phyloP scores from a whole-genome alignment of 2,113 vertebrate genomes.

The Beaufortia kweichowensis region DNA sequence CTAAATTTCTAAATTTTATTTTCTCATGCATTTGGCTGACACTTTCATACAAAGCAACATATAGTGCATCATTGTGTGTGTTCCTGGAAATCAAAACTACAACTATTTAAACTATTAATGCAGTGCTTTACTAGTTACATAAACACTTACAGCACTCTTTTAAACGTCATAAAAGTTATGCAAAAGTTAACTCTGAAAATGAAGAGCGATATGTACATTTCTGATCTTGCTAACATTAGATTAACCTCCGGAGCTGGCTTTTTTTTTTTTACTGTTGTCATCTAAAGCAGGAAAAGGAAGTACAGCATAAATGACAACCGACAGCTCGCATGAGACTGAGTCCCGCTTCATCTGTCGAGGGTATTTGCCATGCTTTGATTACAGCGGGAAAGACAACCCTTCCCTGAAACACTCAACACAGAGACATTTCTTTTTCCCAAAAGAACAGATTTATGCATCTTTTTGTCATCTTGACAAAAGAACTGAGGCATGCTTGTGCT shows the following conservation, averaged over 20 bases:
- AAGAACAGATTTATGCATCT: slow-evolving; percentile 56
- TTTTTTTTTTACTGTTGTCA: neutral
- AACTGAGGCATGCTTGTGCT: slow-evolving; percentile 55
- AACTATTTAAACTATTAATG: too few relatives aligned
- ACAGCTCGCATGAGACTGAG: slow-evolving; percentile 21
- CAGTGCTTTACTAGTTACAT: too few relatives aligned
- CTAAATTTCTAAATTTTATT: too few relatives aligned
- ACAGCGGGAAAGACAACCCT: slow-evolving; percentile 36
- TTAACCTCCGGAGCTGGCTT: neutral
- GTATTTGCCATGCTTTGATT: slow-evolving; percentile 38
- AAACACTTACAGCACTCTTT: too few relatives aligned
- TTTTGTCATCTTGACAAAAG: slow-evolving; percentile 67
- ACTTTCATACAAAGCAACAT: too few relatives aligned
- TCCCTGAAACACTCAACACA: slow-evolving; percentile 37
- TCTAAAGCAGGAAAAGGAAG: neutral
- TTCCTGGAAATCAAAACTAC: too few relatives aligned
- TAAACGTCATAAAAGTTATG: too few relatives aligned
- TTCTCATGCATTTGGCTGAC: too few relatives aligned
- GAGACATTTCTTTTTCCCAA: slow-evolving; percentile 39
- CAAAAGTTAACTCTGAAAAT: too few relatives aligned
- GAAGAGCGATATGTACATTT: neutral
- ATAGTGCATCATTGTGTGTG: too few relatives aligned
- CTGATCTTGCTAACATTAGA: neutral
- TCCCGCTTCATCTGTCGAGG: slow-evolving; percentile 3
- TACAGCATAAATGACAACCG: neutral